Base-by-base conservation (phyloP, 2,888 invertebrate species). In the Palloptera scutellata region DNA sequence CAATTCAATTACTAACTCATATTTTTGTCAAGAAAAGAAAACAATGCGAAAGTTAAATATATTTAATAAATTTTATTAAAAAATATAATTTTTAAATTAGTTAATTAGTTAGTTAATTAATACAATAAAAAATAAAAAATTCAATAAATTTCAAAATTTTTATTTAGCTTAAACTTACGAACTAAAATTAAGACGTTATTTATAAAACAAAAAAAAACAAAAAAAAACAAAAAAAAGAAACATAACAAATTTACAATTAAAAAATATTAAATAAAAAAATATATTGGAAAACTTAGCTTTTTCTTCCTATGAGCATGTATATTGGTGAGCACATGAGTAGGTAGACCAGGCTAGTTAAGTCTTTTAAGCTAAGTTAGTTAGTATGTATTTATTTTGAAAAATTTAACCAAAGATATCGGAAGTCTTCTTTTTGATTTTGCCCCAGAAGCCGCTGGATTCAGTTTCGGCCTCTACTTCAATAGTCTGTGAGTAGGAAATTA, bases 351-450 rank as follows among this genome's bases (percentile, higher is more conserved):
- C n/a, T 11, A 53, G n/a, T 1, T 53, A 53, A 53, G 53, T 53
- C 53, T 53, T 53, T 17, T 30, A 40, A 40, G 54, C 17, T 54
- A 40, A 40, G 54, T 13, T 54, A 54, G 12, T 15, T 20, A 64
- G 15, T 42, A 55, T 54, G 61, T 17, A 41, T 30, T 30, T 6
- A 30, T 30, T 30, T 30, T n/a, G n/a, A n/a, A n/a, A n/a, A n/a
- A 19, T 12, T 63, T 76, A 77, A 67, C 75, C 75, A 68, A 77
- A 74, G 6, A 74, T 17, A 54, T 67, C 73, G 57, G 74, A 76
- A n/a, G 79, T 71, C 63, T 79, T 80, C 55, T 78, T 72, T 58
- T 79, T 81, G 3, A 81, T 1, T 57, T 78, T 81, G 1, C 71
- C 66, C 75, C 79, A 78, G 30, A 81, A 68, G 4, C 79, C 73